A percentile compares a stretch with the other conserved stretches of the same genome.
phyloP scores from a whole-genome alignment of 2,888 invertebrate genomes.

The Zeuzera pyrina region DNA sequence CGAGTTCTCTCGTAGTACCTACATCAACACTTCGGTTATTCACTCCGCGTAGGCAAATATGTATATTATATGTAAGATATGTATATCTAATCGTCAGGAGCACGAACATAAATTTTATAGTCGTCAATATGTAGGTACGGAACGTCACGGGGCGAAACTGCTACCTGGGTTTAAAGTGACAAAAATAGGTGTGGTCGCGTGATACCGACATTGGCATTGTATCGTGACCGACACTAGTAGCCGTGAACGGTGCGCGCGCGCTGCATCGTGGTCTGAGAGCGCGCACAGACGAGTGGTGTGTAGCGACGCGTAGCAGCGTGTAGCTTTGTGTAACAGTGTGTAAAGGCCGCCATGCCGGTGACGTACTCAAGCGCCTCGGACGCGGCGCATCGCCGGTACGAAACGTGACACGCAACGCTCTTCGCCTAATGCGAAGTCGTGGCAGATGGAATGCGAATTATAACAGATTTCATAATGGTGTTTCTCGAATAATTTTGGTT shows the following conservation, averaged over 20 bases:
- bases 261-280: slow-evolving; percentile 11
- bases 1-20: too few species aligned
- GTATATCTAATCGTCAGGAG: too few species aligned
- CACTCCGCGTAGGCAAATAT: too few species aligned
- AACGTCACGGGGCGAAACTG: slow-evolving; percentile 10
- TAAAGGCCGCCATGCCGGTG: slow-evolving; percentile 40
- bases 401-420: slow-evolving; percentile 9
- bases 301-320: slow-evolving; percentile 1
- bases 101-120: too few species aligned
- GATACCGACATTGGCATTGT: slow-evolving; percentile 44
- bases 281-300: slow-evolving; percentile 8
- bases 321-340: not conserved
- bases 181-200: slow-evolving; percentile 29
- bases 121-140: too few species aligned
- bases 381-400: slow-evolving; percentile 35
- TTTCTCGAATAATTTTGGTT: too few species aligned
- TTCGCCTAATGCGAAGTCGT: slow-evolving; percentile 5
- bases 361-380: slow-evolving; percentile 40
- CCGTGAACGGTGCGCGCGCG: too few species aligned
- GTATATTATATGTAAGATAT: too few species aligned
- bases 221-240: slow-evolving; percentile 14
- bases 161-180: slow-evolving; percentile 18
- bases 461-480: too few species aligned
- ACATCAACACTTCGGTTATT: too few species aligned
- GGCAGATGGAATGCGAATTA: too few species aligned